Base-by-base conservation (phyloP, 2,888 invertebrate genomes). In the Odontomyia ornata region DNA sequence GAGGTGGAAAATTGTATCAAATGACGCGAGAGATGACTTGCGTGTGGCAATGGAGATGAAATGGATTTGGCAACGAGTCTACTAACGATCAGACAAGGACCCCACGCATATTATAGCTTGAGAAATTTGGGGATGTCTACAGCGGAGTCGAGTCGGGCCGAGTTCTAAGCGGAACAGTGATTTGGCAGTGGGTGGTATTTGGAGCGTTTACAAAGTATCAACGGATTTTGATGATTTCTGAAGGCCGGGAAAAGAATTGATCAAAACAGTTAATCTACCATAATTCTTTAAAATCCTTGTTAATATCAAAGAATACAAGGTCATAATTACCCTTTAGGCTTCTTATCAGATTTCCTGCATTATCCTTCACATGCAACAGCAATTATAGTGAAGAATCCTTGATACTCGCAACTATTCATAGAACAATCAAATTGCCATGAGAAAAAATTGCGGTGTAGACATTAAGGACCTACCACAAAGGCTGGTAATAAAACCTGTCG, bases 1-100 rank as follows among this genome's bases (percentile, higher is more conserved):
- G 85, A 86, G 83, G 85, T 85, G 86, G 85, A 86, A 86, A 86
- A 86, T 84, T 86, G 84, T 86, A 86, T 86, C 86, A 83, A 86
- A 86, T 86, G 84, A 86, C 86, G 83, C 84, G 76, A 75, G 84
- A 83, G 84, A 84, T 86, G 85, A 84, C 84, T 86, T 86, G 86
- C 86, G 86, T 86, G 86, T 86, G 86, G 86, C 85, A 86, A 86
- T 86, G 85, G 85, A 64, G 73, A 21, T 60, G 73, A 73, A 73
- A 73, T 73, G 73, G 73, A 47, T 57, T 73, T 57, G 43, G 57
- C 52, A 52, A 36, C 43, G 36, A 73, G 73, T 18, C 73, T 23
- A 28, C 30, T 18, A 28, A 47, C 4, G 52, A 73, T 57, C 1
- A 56, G 72, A 72, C 60, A 73, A 57, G 57, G 73, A 73, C 73